Evolutionary conservation across 1,140 invertebrate genomes (phyloP), one percentile per base, ranked within the genome.

Genomic region (Anagrus nilaparvatae): DNA sequence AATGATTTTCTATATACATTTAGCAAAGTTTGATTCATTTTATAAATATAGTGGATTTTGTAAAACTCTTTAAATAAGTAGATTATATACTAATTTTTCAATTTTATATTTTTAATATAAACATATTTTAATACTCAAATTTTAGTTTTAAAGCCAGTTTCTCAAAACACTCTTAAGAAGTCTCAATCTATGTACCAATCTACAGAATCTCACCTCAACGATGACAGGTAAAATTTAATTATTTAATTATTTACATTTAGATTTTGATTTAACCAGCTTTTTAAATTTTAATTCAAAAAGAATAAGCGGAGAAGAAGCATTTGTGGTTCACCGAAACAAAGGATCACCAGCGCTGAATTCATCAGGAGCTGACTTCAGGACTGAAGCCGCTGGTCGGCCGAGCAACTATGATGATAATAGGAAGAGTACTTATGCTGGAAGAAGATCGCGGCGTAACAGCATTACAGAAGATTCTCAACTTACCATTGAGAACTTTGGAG

Each of bases 401-500:
- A 87, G 83, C 53, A 84, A 86, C 65, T 87, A 82, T 82, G 81
- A 82, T 63, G 81, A 84, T 41, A 69, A 72, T 49, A 74, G 79
- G 52, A 72, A 78, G 58, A 71, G 69, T 23, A 82, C 78, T 52
- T 87, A 82, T 60, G 85, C 84, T 29, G 87, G 84, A 33, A 73
- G 87, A 31, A 74, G 87, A 20, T 90, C 86, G 8, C 70, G 88
- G 23, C 71, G 87, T 31, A 87, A 88, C 59, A 91, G 87, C 30
- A 73, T 87, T 33, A 80, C 82, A 27, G 88, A 91, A 56, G 87
- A 91, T 56, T 90, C 86, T 20, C 82, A 90, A 62, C 65, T 93
- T 45, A 91, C 87, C 0, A 82, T 91, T 20, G 88, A 93, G 70
- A 91, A 93, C 64, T 90, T 93, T 67, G 87, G 88, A 20, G 88